Evolutionary conservation across 2,113 vertebrate genomes (phyloP).

Genomic region (Sturnira hondurensis): DNA sequence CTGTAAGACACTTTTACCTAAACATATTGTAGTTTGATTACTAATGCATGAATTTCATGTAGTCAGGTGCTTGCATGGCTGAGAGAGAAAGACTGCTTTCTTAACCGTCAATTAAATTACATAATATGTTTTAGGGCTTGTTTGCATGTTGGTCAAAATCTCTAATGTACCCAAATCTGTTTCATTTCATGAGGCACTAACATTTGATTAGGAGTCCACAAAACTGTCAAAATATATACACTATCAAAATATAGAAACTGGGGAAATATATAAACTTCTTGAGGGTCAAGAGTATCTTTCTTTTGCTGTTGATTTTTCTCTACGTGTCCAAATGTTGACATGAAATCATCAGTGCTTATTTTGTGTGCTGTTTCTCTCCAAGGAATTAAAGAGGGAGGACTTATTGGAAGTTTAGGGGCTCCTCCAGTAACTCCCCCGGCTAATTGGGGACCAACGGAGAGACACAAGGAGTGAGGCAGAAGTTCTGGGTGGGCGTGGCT

Average conservation of each 20-base stretch:
- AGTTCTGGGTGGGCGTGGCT: neutral
- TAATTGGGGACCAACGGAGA: neutral
- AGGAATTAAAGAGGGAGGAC: neutral
- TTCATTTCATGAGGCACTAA: neutral
- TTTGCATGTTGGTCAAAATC: neutral
- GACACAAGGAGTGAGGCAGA: neutral
- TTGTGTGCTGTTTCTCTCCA: neutral
- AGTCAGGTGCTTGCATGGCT: neutral
- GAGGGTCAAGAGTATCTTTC: neutral
- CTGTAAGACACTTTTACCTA: neutral
- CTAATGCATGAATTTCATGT: neutral
- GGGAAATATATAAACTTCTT: neutral
- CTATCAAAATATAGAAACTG: constrained; percentile 3
- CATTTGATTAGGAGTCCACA: neutral
- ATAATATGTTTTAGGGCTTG: neutral
- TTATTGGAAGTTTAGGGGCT: neutral
- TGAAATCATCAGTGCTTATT: neutral
- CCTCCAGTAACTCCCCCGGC: no score
- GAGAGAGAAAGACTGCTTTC: neutral
- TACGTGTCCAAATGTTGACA: neutral
- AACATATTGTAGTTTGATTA: neutral
- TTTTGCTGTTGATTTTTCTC: neutral
- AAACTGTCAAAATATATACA: constrained; percentile 1
- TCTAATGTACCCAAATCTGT: neutral
- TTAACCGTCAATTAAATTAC: constrained; percentile 1